phyloP scores from a whole-genome alignment of 2,888 invertebrate genomes.

The Germaria angustata region DNA sequence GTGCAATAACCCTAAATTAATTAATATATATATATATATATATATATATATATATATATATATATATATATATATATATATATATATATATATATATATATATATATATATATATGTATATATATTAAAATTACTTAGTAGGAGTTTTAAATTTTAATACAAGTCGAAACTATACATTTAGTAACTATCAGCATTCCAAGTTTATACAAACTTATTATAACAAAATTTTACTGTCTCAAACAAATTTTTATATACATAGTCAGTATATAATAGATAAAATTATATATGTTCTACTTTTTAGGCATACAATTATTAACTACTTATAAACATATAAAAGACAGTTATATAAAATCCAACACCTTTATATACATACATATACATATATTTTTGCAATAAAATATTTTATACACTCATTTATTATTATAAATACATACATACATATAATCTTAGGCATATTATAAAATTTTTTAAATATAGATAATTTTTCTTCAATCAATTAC shows the following conservation, averaged over 20 bases:
- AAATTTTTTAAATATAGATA: conserved; percentile 57
- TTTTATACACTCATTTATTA: conserved; percentile 51
- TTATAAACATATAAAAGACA: conserved; percentile 30
- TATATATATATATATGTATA: neutral
- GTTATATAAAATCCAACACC: conserved; percentile 25
- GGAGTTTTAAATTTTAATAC: conserved; percentile 70
- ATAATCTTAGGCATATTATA: conserved; percentile 65
- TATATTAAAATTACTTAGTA: conserved; percentile 65
- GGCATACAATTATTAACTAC: conserved; percentile 43
- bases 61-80: neutral
- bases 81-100: neutral
- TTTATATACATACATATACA: conserved; percentile 35
- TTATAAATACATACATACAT: conserved; percentile 17
- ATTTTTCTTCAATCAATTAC: conserved; percentile 53
- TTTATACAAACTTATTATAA: neutral
- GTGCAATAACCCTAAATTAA: conserved; percentile 81
- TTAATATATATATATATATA: neutral
- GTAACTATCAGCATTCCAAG: conserved; percentile 64
- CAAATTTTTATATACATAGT: conserved; percentile 48
- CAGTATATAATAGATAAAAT: conserved; percentile 42
- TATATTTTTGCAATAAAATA: conserved; percentile 66
- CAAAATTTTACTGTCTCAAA: conserved; percentile 61
- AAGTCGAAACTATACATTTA: conserved; percentile 65
- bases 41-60: conserved; percentile 1
- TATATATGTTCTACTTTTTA: conserved; percentile 26